A percentile compares a stretch with the other conserved stretches of the same genome.
phyloP scores from a whole-genome alignment of 2,888 invertebrate genomes.

The Tenodera sinensis region DNA sequence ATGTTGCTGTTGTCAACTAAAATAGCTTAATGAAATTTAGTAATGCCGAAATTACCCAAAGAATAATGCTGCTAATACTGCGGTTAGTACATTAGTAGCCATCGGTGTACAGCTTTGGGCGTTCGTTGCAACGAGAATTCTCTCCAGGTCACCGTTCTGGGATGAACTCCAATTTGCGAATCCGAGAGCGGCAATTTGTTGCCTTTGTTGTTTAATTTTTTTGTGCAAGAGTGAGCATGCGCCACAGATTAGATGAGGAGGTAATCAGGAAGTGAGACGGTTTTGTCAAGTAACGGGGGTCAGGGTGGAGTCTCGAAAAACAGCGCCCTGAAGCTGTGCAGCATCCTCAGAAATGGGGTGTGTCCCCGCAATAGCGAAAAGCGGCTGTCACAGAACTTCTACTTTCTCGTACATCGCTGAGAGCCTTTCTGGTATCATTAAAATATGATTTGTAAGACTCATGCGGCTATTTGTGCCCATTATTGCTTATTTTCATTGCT shows the following conservation, averaged over 20 bases:
- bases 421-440: too few species aligned
- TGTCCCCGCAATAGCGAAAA: neutral
- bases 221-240: neutral
- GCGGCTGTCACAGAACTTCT: neutral
- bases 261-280: neutral
- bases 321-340: neutral
- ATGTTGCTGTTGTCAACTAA: neutral
- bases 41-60: too few species aligned
- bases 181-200: neutral
- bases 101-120: neutral
- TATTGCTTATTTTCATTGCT: too few species aligned
- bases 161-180: neutral
- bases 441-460: too few species aligned
- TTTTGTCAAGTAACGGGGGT: neutral
- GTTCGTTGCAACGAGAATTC: neutral
- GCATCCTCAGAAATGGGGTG: neutral
- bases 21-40: too few species aligned
- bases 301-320: neutral
- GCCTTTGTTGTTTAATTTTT: neutral
- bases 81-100: neutral
- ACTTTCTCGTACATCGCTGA: neutral
- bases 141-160: neutral
- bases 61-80: neutral
- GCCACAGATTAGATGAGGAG: neutral
- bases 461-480: too few species aligned